Conservation (phyloP, 2,113 vertebrate genomes). For the Ardeotis arabs region DNA sequence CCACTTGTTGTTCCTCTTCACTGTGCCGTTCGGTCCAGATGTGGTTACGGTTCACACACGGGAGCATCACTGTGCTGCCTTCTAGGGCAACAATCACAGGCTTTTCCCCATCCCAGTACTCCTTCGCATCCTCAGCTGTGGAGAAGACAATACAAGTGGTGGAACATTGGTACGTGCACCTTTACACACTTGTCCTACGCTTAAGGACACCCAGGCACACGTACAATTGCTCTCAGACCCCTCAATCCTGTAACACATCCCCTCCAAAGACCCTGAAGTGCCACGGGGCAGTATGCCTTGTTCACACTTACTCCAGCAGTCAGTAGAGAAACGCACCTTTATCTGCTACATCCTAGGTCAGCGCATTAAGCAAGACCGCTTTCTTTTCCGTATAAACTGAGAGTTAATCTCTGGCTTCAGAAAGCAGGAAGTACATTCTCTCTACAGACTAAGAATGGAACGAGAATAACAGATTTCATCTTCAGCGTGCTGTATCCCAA, state of each 20-base stretch:
- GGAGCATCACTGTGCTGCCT: slow-evolving; percentile 81
- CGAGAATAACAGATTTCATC: not conserved
- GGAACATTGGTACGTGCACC: no score
- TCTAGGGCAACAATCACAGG: slow-evolving; percentile 79
- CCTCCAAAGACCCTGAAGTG: not conserved
- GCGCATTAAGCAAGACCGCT: not conserved
- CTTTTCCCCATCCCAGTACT: slow-evolving; percentile 93
- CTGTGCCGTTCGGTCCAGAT: slow-evolving; percentile 89
- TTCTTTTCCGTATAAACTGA: not conserved
- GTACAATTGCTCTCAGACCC: not conserved
- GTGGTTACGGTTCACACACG: slow-evolving; percentile 84
- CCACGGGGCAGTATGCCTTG: no score
- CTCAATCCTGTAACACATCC: not conserved
- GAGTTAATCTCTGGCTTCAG: not conserved
- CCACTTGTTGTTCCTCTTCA: slow-evolving; percentile 94
- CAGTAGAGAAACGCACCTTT: not conserved
- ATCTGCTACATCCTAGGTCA: not conserved
- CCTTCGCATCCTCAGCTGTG: slow-evolving; percentile 72
- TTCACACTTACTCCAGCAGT: not conserved
- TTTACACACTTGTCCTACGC: not conserved
- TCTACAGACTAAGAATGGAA: slow-evolving; percentile 11
- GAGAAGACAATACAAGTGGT: not conserved
- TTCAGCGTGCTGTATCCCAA: not conserved
- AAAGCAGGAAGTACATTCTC: slow-evolving; percentile 4
- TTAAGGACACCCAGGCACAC: not conserved